Evolutionary conservation across 2,888 invertebrate genomes (phyloP).

Genomic region (Tribolium freemani): DNA sequence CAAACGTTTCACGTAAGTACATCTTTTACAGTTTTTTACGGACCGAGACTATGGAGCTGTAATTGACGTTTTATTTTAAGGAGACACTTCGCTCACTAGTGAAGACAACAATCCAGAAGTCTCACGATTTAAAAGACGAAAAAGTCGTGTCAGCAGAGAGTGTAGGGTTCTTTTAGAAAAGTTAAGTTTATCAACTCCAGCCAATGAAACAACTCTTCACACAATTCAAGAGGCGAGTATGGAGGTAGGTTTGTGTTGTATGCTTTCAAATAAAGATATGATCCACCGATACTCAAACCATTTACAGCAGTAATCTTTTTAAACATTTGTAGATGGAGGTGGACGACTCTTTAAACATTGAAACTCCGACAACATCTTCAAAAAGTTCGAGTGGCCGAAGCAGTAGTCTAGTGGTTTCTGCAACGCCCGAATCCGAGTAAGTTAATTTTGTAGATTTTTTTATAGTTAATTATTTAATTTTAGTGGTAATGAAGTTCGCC

Average conservation of each 20-base stretch:
- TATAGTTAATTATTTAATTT: background rate
- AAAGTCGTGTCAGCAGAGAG: background rate
- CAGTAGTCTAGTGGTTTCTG: background rate
- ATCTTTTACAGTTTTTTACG: background rate
- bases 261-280: background rate
- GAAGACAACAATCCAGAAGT: background rate
- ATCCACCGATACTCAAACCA: no score
- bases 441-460: background rate
- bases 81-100: background rate
- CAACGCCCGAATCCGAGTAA: conserved; percentile 20
- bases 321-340: background rate
- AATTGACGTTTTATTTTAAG: background rate
- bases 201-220: background rate
- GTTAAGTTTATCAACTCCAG: background rate
- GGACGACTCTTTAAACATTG: background rate
- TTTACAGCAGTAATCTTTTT: no score
- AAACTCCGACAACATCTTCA: background rate
- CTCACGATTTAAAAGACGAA: background rate
- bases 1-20: background rate
- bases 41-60: no score
- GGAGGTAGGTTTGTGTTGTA: conserved; percentile 19
- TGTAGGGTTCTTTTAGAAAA: conserved; percentile 12
- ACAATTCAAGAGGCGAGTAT: background rate
- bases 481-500: background rate
- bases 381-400: background rate